phyloP scores from a whole-genome alignment of 2,888 invertebrate species.

The Tetanocera ferruginea region DNA sequence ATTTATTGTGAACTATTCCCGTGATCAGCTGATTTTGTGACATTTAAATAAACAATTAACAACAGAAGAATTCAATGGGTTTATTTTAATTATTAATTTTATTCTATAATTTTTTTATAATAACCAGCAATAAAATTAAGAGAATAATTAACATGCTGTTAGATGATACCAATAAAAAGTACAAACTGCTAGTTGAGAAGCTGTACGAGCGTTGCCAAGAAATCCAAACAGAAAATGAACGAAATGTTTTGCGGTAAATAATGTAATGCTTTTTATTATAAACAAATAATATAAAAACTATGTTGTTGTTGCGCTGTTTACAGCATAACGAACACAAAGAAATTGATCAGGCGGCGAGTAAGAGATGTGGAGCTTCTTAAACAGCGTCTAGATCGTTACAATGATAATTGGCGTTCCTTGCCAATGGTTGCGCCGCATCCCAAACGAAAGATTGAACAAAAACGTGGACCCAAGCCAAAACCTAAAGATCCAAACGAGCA shows the following conservation, averaged over 20 bases:
- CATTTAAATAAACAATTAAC: background rate
- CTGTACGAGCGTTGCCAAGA: conserved; percentile 62
- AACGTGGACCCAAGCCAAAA: conserved; percentile 68
- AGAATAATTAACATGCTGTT: conserved; percentile 55
- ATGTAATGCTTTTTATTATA: background rate
- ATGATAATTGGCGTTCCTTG: conserved; percentile 66
- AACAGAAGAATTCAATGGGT: no score
- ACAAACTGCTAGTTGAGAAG: conserved; percentile 63
- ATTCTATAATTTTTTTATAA: background rate
- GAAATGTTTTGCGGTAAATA: conserved; percentile 63
- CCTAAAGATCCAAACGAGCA: conserved; percentile 45
- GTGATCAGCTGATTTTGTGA: no score
- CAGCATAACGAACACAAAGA: conserved; percentile 66
- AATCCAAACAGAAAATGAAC: conserved; percentile 67
- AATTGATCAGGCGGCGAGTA: conserved; percentile 60
- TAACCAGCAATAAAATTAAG: background rate
- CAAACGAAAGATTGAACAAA: conserved; percentile 67
- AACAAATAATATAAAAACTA: no score
- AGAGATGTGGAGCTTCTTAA: conserved; percentile 66
- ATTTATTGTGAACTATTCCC: no score
- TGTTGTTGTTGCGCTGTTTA: background rate
- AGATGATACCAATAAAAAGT: conserved; percentile 57
- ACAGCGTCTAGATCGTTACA: conserved; percentile 63
- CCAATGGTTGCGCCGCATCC: conserved; percentile 65
- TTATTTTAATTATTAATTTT: no score